A percentile compares a stretch with the other conserved stretches of the same genome.
phyloP scores from a whole-genome alignment of 1,140 invertebrate species.

The Drosophila arawakana region DNA sequence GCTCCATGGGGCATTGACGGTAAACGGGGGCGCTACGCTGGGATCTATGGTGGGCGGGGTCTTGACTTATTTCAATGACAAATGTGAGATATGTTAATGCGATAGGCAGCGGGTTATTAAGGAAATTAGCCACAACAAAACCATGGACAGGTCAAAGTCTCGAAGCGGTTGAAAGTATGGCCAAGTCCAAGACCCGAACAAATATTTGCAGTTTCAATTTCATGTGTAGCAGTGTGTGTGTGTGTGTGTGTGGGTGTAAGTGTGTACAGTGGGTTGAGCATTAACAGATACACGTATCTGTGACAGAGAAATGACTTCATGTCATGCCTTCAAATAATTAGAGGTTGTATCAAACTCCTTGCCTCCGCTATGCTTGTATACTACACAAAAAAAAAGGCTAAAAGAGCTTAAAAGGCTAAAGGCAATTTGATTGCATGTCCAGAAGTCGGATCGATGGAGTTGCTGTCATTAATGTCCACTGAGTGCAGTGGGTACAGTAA shows the following conservation, averaged over 20 bases:
- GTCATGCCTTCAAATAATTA: conserved; percentile 81
- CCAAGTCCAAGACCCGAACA: conserved; percentile 53
- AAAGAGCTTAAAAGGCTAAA: conserved; percentile 20
- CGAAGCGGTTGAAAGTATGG: conserved; percentile 14
- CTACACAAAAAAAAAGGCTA: no score
- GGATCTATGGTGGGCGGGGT: conserved; percentile 40
- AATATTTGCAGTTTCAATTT: conserved; percentile 83
- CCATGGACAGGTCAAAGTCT: conserved; percentile 10
- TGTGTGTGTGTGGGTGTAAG: background rate
- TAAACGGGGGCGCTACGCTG: background rate
- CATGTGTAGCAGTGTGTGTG: conserved; percentile 27
- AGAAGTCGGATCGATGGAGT: conserved; percentile 11
- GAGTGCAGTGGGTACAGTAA: conserved; percentile 25
- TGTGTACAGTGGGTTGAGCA: conserved; percentile 22
- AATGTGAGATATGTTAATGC: conserved; percentile 82
- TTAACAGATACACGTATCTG: conserved; percentile 58
- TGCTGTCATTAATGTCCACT: conserved; percentile 55
- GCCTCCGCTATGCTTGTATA: background rate
- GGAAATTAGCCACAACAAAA: conserved; percentile 69
- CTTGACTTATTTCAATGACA: conserved; percentile 77
- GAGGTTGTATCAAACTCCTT: conserved; percentile 57
- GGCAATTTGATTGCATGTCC: conserved; percentile 45
- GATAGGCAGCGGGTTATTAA: conserved; percentile 77
- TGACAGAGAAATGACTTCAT: conserved; percentile 74
- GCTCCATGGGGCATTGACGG: conserved; percentile 31